Percentiles rank a stretch among this genome's conserved stretches.
Conservation (phyloP, 2,888 invertebrate genomes). For the Himalopsyche anomala region DNA sequence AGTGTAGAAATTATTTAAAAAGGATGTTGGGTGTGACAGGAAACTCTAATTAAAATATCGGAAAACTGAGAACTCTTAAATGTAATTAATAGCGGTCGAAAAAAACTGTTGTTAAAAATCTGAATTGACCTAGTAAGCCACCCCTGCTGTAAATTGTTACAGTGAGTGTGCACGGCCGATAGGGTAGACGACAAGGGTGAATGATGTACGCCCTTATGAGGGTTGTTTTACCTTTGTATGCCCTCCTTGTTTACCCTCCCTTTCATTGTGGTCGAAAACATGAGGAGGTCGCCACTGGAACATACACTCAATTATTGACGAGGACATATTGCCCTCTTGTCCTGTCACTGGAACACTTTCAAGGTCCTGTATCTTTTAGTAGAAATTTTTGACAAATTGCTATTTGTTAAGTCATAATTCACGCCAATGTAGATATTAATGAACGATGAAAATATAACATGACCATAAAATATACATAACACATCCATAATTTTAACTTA, state of each 20-base stretch:
- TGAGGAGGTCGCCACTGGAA: slow-evolving; percentile 37
- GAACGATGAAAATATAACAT: too few species aligned
- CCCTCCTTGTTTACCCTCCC: slow-evolving; percentile 40
- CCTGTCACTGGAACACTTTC: slow-evolving; percentile 9
- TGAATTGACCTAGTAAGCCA: background rate
- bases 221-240: slow-evolving; percentile 40
- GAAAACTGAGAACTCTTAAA: too few species aligned
- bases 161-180: slow-evolving; percentile 35
- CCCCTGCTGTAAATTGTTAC: slow-evolving; percentile 28
- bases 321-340: slow-evolving; percentile 37
- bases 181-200: slow-evolving; percentile 42
- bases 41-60: too few species aligned
- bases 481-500: too few species aligned
- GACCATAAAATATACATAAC: too few species aligned
- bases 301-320: slow-evolving; percentile 38
- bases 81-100: too few species aligned
- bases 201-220: slow-evolving; percentile 43
- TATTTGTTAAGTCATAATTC: too few species aligned
- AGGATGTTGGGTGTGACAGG: too few species aligned
- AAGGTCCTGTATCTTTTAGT: slow-evolving; percentile 10
- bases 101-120: background rate
- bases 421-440: too few species aligned
- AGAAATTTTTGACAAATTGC: background rate
- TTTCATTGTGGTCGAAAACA: slow-evolving; percentile 26
- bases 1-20: too few species aligned